Conservation (phyloP, 2,888 invertebrate genomes). For the Drosophila neutralis region DNA sequence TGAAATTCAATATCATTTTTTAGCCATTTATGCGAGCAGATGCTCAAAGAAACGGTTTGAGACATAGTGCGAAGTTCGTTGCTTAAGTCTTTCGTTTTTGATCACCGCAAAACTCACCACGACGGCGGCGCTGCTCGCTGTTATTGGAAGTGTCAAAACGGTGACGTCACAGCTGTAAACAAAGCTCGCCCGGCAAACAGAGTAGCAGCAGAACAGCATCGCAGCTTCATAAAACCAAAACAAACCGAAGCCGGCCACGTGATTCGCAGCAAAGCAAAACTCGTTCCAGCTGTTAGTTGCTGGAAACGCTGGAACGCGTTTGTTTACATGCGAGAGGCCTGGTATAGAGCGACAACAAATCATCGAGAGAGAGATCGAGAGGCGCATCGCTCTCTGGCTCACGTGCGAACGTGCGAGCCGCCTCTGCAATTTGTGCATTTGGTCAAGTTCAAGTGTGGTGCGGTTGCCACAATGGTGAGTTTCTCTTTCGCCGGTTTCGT, state of each 20-base stretch:
- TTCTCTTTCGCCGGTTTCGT: conserved; percentile 39
- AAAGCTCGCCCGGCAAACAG: conserved; percentile 37
- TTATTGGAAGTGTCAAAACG: conserved; percentile 66
- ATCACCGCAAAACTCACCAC: conserved; percentile 51
- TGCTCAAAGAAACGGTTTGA: conserved; percentile 31
- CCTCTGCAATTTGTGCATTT: conserved; percentile 81
- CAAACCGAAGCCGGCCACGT: conserved; percentile 74
- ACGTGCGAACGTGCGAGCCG: conserved; percentile 50
- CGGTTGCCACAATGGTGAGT: conserved; percentile 56
- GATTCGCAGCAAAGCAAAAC: conserved; percentile 59
- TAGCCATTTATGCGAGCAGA: conserved; percentile 12
- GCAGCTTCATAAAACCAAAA: conserved; percentile 66
- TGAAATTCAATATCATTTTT: conserved; percentile 70
- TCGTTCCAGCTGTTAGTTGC: conserved; percentile 58
- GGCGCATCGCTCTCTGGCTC: conserved; percentile 35
- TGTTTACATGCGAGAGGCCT: conserved; percentile 65
- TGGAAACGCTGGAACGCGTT: conserved; percentile 59
- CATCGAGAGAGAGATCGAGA: conserved; percentile 18
- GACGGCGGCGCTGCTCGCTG: conserved; percentile 18
- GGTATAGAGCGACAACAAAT: background rate
- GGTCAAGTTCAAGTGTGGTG: conserved; percentile 82
- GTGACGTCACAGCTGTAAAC: conserved; percentile 78
- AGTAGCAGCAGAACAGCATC: conserved; percentile 17
- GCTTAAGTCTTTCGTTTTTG: conserved; percentile 68
- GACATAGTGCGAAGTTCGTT: conserved; percentile 57